phyloP scores from a whole-genome alignment of 2,113 vertebrate species.

The Chaetorhynchus papuensis region DNA sequence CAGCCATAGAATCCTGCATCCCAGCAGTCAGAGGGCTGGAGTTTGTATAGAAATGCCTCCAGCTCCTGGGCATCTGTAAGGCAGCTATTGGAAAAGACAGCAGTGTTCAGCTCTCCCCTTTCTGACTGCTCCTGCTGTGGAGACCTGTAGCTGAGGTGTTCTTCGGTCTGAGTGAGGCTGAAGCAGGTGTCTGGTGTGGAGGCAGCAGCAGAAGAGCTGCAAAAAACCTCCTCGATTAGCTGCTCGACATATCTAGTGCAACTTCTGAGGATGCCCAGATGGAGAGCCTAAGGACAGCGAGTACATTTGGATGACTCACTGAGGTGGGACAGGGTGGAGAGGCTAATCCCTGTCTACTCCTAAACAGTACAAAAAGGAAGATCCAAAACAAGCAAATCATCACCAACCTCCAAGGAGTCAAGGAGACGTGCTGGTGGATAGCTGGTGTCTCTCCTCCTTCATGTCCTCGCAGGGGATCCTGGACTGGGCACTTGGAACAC shows the following conservation, averaged over 20 bases:
- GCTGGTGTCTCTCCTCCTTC: neutral
- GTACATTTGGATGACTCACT: neutral
- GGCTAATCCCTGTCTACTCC: slow-evolving; percentile 21
- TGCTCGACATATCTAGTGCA: neutral
- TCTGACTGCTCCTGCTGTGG: neutral
- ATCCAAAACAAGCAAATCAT: slow-evolving; percentile 46
- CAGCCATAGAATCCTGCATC: neutral
- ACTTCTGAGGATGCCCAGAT: neutral
- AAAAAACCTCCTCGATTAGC: neutral
- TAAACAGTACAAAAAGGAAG: slow-evolving; percentile 1
- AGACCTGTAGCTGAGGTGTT: neutral
- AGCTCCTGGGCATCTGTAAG: neutral
- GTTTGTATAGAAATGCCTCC: neutral
- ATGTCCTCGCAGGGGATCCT: neutral
- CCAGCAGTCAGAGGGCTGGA: neutral
- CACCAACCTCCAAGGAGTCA: neutral
- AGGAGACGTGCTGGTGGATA: neutral
- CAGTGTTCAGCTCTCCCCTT: neutral
- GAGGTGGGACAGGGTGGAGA: slow-evolving; percentile 45
- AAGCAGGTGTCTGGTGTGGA: neutral
- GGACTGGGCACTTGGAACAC: neutral
- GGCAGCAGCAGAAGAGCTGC: neutral
- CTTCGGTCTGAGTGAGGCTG: neutral
- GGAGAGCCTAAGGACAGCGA: neutral
- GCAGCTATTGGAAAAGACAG: neutral